These are phyloP conservation scores for Drosophila simulans DNA, from an alignment of 1,140 invertebrate species.

Conservation along the genomic window DNA sequence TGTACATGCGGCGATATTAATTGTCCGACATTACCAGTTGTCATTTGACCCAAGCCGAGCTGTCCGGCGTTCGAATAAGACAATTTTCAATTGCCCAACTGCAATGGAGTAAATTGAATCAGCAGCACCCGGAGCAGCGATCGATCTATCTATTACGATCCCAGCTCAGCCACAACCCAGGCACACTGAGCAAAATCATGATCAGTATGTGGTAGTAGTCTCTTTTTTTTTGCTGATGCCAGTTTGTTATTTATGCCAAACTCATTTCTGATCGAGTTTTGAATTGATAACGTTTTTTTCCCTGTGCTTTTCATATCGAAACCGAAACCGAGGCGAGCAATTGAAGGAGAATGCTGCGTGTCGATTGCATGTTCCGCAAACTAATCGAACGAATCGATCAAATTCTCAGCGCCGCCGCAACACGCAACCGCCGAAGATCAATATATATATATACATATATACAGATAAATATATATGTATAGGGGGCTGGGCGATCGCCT, in stretches of 20 bases:
- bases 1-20: conserved; percentile 61
- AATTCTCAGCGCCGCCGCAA: conserved; percentile 68
- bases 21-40: conserved; percentile 77
- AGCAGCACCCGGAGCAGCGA: conserved; percentile 54
- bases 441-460: conserved; percentile 7
- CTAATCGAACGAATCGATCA: conserved; percentile 84
- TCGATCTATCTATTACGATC: conserved; percentile 29
- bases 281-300: neutral
- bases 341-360: conserved; percentile 80
- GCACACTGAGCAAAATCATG: neutral
- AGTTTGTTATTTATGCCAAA: too few species aligned
- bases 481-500: conserved; percentile 34
- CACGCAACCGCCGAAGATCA: conserved; percentile 64
- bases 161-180: neutral
- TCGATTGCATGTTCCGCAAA: conserved; percentile 81
- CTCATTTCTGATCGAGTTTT: neutral
- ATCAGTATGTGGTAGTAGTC: too few species aligned
- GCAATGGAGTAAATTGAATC: conserved; percentile 73
- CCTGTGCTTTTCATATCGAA: conserved; percentile 5
- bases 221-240: too few species aligned
- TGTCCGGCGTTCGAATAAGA: conserved; percentile 75
- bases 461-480: conserved; percentile 1
- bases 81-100: conserved; percentile 80
- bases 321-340: conserved; percentile 36
- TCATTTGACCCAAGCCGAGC: conserved; percentile 73